Percentiles rank a stretch among this genome's conserved stretches.
These are phyloP conservation scores for Cygnus buccinator DNA, from an alignment of 2,113 vertebrate species.

Conservation along the genomic window DNA sequence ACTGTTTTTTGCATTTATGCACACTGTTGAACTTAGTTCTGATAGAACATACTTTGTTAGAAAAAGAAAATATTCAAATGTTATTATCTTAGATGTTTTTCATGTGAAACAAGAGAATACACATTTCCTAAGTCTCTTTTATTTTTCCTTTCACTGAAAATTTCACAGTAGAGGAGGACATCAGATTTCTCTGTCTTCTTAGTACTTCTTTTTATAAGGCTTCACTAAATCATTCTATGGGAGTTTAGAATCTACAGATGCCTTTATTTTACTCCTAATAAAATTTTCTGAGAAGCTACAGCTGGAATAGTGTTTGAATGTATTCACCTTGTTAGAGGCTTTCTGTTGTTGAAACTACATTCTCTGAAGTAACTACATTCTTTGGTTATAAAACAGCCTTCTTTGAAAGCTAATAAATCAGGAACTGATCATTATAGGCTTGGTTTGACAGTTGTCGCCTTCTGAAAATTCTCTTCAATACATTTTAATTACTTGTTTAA, in stretches of 20 bases:
- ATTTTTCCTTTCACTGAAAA: background rate
- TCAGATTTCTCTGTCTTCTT: background rate
- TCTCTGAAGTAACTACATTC: background rate
- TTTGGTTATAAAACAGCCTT: background rate
- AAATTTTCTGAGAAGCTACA: background rate
- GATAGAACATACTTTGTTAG: background rate
- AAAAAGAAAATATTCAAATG: background rate
- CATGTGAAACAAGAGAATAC: background rate
- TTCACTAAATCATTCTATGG: background rate
- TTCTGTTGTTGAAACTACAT: background rate
- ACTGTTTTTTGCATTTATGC: background rate
- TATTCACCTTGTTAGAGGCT: background rate
- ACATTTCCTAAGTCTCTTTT: background rate
- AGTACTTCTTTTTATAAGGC: background rate
- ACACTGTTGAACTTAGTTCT: background rate
- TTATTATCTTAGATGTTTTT: background rate
- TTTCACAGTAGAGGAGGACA: background rate
- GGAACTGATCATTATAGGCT: background rate
- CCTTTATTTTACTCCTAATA: background rate
- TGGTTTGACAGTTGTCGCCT: background rate
- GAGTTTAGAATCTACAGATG: background rate
- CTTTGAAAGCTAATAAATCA: background rate
- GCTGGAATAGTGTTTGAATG: background rate
- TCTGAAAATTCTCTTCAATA: background rate
- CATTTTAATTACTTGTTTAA: background rate